Base-by-base conservation (phyloP, 2,797 vertebrate genomes). In the Myotis vivesi region DNA sequence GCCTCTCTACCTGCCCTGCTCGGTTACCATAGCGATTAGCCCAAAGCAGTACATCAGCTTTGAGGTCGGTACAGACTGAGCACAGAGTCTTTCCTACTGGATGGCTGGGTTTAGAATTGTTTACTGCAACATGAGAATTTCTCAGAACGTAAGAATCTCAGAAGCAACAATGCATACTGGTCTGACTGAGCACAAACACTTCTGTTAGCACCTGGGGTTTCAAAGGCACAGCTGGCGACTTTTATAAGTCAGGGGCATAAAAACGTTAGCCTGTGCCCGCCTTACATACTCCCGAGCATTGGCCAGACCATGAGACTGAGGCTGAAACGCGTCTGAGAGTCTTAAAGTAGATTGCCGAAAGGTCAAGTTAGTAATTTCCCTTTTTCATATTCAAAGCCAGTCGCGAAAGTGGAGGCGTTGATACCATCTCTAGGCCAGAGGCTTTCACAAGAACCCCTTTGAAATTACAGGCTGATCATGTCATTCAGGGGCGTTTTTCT, bases 11-110 rank as follows among this genome's bases (percentile, higher is more conserved):
- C 36, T 92, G 71, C 15, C 25, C 25, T 4, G 15, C 16, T 49
- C 9, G 0, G 85, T 97, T 97, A 83, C 96, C 92, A 97, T 94
- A 92, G 97, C 0, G 2, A 98, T 96, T 17, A 91, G 97, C 73
- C 88, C 59, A 51, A 62, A 96, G 89, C 0, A 23, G 64, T 91
- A 95, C 57, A 81, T 91, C 95, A 87, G 41, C 93, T 96, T 72
- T 0, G 0, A 94, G 96, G 92, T 95, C 92, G 64, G 64, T 87
- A 49, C 51, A 92, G 96, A 94, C 33, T 38, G 89, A 89, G 94
- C 19, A 89, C 76, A 1, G 11, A 69, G 89, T 66, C 71, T 89
- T 57, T 92, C 53, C 73, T 83, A 55, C 75, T 68, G 87, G 55
- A 59, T 77, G 51, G 53, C 41, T 95, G 73, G 55, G 66, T 96